Evolutionary conservation across 2,797 vertebrate species (phyloP).

Genomic region (Xiphophorus birchmanni): DNA sequence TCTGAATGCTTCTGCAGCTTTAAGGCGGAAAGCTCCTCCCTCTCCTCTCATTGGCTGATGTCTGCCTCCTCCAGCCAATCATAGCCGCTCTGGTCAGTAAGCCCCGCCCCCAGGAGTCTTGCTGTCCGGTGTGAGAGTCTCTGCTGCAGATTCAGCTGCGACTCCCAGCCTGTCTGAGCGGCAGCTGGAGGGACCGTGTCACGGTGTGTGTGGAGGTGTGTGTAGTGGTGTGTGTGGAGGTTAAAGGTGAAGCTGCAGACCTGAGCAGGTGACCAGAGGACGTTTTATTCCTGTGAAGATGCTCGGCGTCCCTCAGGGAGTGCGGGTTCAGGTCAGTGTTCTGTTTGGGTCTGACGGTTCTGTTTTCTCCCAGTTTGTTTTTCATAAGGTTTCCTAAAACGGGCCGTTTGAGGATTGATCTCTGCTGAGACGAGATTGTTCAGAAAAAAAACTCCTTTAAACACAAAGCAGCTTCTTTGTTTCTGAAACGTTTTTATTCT

Average conservation of each 20-base stretch:
- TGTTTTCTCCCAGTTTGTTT: not conserved
- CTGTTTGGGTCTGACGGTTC: not conserved
- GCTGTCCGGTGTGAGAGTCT: conserved; percentile 15
- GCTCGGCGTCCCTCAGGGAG: conserved; percentile 45
- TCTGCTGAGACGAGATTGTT: not conserved
- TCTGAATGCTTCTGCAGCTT: conserved; percentile 13
- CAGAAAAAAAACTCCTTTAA: not conserved
- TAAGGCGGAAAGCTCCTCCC: conserved; percentile 19
- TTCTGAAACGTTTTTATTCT: not conserved
- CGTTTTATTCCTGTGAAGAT: conserved; percentile 22
- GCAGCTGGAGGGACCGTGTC: not conserved
- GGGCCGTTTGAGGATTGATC: not conserved
- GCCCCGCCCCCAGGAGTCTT: conserved; percentile 21
- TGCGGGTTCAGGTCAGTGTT: conserved; percentile 74
- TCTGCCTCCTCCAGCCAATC: conserved; percentile 2
- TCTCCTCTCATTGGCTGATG: conserved; percentile 47
- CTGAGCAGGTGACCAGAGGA: not conserved
- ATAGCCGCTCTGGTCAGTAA: not conserved
- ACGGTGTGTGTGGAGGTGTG: not conserved
- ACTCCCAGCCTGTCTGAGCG: conserved; percentile 7
- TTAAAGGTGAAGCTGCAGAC: not conserved
- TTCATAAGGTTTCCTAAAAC: no score
- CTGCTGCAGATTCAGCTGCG: conserved; percentile 24
- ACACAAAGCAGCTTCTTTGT: not conserved
- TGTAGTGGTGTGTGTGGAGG: not conserved